Percentiles rank a stretch among this genome's conserved stretches.
Evolutionary conservation across 1,140 invertebrate species (phyloP).

Genomic region (Limonius californicus): DNA sequence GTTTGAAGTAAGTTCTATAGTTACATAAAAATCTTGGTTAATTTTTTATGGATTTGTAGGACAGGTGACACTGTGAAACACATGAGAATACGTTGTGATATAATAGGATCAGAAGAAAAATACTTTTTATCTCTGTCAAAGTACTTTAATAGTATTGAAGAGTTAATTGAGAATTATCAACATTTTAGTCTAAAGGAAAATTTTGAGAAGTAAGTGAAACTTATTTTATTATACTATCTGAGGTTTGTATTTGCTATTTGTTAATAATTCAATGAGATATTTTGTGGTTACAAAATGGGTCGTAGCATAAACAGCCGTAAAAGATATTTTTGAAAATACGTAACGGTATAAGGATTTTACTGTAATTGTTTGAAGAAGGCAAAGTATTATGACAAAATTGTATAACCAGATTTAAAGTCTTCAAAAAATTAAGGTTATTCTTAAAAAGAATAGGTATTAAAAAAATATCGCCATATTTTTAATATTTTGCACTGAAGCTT

Average conservation of each 20-base stretch:
- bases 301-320: too few species aligned
- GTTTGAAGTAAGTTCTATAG: slow-evolving; percentile 72
- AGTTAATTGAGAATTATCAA: slow-evolving; percentile 88
- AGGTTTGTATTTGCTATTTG: neutral
- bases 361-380: too few species aligned
- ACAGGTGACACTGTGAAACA: slow-evolving; percentile 83
- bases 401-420: too few species aligned
- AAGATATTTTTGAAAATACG: too few species aligned
- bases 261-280: neutral
- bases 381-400: too few species aligned
- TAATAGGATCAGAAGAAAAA: slow-evolving; percentile 55
- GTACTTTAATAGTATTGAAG: slow-evolving; percentile 84
- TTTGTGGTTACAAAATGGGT: too few species aligned
- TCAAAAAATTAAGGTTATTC: too few species aligned
- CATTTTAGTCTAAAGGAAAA: slow-evolving; percentile 83
- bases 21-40: neutral
- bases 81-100: slow-evolving; percentile 77
- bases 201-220: slow-evolving; percentile 79
- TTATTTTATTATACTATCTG: too few species aligned
- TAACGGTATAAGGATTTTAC: too few species aligned
- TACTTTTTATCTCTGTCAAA: slow-evolving; percentile 86
- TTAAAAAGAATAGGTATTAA: too few species aligned
- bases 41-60: slow-evolving; percentile 48
- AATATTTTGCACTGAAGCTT: too few species aligned
- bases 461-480: too few species aligned